Evolutionary conservation across 2,797 vertebrate species (phyloP), one percentile per base, ranked within the genome.

Genomic region (Sphenopsis melanotis): DNA sequence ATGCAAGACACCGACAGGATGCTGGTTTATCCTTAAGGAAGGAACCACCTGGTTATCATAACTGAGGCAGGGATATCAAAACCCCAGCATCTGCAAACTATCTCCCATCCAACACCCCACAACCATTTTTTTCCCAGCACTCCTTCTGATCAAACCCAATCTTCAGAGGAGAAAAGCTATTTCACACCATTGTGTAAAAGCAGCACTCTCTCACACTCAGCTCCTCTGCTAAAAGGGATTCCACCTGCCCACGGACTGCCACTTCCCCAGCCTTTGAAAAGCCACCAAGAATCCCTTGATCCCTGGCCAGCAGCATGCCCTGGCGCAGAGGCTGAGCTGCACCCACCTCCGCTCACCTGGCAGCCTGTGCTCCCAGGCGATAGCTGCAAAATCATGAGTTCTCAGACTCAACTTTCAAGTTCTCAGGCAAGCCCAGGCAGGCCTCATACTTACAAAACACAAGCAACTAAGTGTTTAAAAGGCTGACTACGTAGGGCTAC

Each of bases 381-480:
- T 85, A 96, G 96, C 87, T 94, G 92, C 94, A 92, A 90, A 95
- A 96, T 87, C 94, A 96, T 36, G 83, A 96, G 77, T 71, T 91
- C 96, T 85, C 87, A 93, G 88, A 97, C 96, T 95, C 90, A 96
- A 94, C 96, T 95, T 97, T 96, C 96, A 29, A 91, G 97, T 97
- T 97, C 87, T 75, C 83, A 23, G 93, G 90, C 97, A 96, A 72
- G 96, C 53, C 70, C 7, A 3, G 72, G 56, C 97, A 95, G 71
- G 96, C 46, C 47, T 80, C 17, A 5, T 18, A 79, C 93, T 96
- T 95, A 90, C 91, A 97, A 92, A 92, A 93, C 82, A 87, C 55
- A 69, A 72, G 85, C 84, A 92, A 72, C 78, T 75, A 50, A 66
- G 36, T 72, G 71, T 92, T 91, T 72, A 70, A 93, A 83, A 89